Evolutionary conservation across 2,888 invertebrate species (phyloP).

Genomic region (Blomia tropicalis): DNA sequence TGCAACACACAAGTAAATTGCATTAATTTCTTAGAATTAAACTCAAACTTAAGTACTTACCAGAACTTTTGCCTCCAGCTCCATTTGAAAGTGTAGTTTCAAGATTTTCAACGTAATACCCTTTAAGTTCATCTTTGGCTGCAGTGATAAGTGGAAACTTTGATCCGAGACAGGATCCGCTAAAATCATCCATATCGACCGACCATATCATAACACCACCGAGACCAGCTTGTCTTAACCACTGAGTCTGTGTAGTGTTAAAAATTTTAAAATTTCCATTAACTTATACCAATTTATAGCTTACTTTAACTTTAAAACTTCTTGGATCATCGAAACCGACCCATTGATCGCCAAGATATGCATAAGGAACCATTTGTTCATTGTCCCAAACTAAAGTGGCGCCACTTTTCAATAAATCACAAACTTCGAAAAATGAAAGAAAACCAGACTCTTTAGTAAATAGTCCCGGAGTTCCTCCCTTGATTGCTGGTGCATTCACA

Average conservation of each 20-base stretch:
- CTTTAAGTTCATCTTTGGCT: conserved; percentile 65
- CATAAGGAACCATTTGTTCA: conserved; percentile 82
- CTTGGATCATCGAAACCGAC: conserved; percentile 81
- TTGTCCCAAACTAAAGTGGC: conserved; percentile 89
- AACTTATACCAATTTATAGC: conserved; percentile 69
- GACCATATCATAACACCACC: conserved; percentile 96
- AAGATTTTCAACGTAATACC: conserved; percentile 41
- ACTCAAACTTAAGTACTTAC: no score
- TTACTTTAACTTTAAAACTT: conserved; percentile 73
- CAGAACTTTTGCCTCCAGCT: background rate
- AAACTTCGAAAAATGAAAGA: conserved; percentile 85
- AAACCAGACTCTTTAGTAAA: conserved; percentile 87
- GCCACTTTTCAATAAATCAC: conserved; percentile 52
- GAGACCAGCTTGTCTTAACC: conserved; percentile 81
- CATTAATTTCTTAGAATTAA: no score
- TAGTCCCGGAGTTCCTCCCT: conserved; percentile 66
- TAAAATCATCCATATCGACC: conserved; percentile 86
- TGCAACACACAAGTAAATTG: no score
- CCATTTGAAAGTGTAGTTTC: conserved; percentile 44
- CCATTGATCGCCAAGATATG: conserved; percentile 77
- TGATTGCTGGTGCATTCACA: conserved; percentile 75
- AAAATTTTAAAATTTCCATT: conserved; percentile 58
- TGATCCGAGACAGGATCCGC: conserved; percentile 66
- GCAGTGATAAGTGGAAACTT: conserved; percentile 75
- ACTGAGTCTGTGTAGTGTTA: conserved; percentile 53